These are phyloP conservation scores for Muricea muricata DNA, from an alignment of 92 coral and sea anemone species.

Conservation along the genomic window DNA sequence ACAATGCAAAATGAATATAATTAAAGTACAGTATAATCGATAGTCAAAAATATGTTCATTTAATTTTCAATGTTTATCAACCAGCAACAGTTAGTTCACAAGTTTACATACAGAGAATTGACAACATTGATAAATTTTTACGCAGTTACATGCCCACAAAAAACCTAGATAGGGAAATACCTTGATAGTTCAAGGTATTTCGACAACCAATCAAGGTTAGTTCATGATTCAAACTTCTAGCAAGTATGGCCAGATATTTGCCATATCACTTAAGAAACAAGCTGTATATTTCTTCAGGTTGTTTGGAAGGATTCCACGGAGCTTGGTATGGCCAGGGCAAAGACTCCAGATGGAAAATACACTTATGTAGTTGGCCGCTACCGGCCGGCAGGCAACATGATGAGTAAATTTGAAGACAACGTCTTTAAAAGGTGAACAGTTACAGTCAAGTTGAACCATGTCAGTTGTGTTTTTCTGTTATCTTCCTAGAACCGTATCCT, in stretches of 20 bases:
- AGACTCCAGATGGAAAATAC: conserved; percentile 68
- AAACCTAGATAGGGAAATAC: no score
- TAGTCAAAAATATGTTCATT: no score
- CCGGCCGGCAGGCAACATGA: conserved; percentile 84
- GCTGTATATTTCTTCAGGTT: conserved; percentile 67
- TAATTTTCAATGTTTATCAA: not conserved
- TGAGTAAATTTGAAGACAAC: conserved; percentile 70
- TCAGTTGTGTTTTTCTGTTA: not conserved
- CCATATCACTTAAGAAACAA: no score
- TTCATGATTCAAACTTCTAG: no score
- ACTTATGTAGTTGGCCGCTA: conserved; percentile 87
- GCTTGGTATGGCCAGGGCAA: conserved; percentile 88
- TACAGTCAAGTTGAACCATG: not conserved
- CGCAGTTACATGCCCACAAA: no score
- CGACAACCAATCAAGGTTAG: no score
- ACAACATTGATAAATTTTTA: no score
- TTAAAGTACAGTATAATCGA: no score
- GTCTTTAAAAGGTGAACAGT: conserved; percentile 76
- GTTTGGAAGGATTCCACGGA: conserved; percentile 85
- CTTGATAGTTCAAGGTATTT: no score
- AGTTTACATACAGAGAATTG: no score
- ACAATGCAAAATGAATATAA: not conserved
- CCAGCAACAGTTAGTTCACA: not conserved
- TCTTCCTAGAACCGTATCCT: no score
- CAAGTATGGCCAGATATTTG: no score